A percentile compares a stretch with the other conserved stretches of the same genome.
Evolutionary conservation across 2,113 vertebrate species (phyloP).

Genomic region (Takifugu flavidus): DNA sequence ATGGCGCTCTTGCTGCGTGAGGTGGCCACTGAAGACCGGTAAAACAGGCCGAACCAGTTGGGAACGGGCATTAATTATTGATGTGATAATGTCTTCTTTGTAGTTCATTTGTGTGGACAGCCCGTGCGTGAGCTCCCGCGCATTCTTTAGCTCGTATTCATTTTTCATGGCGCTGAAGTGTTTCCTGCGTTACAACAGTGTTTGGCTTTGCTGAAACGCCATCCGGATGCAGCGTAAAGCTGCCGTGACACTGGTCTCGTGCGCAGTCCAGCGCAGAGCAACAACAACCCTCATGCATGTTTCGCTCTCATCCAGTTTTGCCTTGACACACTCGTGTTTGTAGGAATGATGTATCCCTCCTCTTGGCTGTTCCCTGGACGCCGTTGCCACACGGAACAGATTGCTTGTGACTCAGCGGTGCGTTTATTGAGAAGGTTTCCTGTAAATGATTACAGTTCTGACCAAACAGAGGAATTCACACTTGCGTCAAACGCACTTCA

Average conservation of each 20-base stretch:
- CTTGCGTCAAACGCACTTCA: not conserved
- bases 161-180: conserved; percentile 20
- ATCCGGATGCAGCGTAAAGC: conserved; percentile 1
- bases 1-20: no score
- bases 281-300: not conserved
- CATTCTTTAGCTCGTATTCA: conserved; percentile 9
- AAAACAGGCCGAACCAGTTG: not conserved
- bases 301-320: conserved; percentile 1
- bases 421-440: conserved; percentile 21
- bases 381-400: not conserved
- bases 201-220: not conserved
- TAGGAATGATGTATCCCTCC: not conserved
- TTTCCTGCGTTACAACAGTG: not conserved
- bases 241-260: not conserved
- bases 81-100: conserved; percentile 14
- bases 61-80: conserved; percentile 31
- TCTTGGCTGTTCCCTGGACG: no score
- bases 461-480: not conserved
- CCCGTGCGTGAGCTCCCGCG: conserved; percentile 28
- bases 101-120: conserved; percentile 3
- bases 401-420: conserved; percentile 25
- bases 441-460: conserved; percentile 4
- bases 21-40: no score
- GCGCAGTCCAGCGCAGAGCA: not conserved
- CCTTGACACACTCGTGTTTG: conserved; percentile 18